Evolutionary conservation across 2,797 vertebrate species (phyloP).

Genomic region (Enteromius unitaeniatus): DNA sequence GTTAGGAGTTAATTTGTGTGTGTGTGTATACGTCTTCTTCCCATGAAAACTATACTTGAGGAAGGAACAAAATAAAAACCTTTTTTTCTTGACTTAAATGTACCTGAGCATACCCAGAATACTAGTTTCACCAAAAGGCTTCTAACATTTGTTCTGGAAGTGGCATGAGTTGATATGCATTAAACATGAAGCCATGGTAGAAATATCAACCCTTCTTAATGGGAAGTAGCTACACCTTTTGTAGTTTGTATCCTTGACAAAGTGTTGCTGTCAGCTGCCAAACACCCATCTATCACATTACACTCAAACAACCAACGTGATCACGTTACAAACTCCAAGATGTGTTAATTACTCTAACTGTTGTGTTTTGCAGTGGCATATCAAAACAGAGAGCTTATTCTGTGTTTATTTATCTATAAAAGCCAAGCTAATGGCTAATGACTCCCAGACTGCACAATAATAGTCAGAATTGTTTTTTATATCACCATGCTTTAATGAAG

Average conservation of each 20-base stretch:
- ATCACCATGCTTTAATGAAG: conserved; percentile 25
- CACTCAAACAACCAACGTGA: conserved; percentile 30
- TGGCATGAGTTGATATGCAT: conserved; percentile 8
- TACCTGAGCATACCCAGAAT: neutral
- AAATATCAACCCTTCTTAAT: conserved; percentile 3
- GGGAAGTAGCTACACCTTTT: conserved; percentile 13
- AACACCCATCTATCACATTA: conserved; percentile 42
- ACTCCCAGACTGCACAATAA: conserved; percentile 27
- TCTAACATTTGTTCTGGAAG: neutral
- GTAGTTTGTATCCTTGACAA: conserved; percentile 36
- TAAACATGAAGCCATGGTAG: conserved; percentile 7
- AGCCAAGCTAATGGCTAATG: conserved; percentile 40
- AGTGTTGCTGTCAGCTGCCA: conserved; percentile 36
- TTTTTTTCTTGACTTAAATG: neutral
- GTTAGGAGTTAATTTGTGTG: neutral
- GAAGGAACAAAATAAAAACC: neutral
- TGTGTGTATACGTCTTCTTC: neutral
- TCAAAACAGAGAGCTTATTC: conserved; percentile 22
- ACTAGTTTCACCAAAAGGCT: neutral
- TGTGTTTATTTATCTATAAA: conserved; percentile 55
- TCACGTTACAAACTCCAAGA: conserved; percentile 17
- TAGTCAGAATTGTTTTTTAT: conserved; percentile 4
- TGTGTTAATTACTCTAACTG: conserved; percentile 48
- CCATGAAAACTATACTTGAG: neutral
- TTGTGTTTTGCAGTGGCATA: conserved; percentile 45